Conservation (phyloP, 2,113 vertebrate genomes). For the Delphinapterus leucas region DNA sequence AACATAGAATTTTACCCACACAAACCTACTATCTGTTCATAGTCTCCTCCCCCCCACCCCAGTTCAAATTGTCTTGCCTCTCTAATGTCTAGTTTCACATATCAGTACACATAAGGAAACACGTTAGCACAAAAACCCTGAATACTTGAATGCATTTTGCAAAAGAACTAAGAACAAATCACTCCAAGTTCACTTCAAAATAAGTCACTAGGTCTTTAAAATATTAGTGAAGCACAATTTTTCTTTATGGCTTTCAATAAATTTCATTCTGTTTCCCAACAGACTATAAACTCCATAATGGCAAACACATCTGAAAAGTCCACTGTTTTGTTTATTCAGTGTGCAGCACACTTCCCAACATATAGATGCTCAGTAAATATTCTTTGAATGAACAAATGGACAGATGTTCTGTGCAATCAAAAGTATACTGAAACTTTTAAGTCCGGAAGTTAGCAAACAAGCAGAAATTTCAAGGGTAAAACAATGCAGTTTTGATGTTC, state of each 20-base stretch:
- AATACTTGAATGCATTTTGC: neutral
- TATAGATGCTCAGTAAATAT: neutral
- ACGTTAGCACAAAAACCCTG: neutral
- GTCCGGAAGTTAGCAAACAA: neutral
- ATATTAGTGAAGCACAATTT: neutral
- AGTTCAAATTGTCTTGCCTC: neutral
- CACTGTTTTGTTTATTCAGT: neutral
- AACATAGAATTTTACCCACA: neutral
- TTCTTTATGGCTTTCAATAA: neutral
- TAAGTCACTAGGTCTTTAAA: neutral
- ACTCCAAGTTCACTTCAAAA: neutral
- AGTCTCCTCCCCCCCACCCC: neutral
- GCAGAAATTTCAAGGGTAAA: neutral
- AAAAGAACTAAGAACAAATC: neutral
- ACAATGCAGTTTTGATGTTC: neutral
- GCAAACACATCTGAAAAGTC: neutral
- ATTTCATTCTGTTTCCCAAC: neutral
- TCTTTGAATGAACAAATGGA: slow-evolving; percentile 18
- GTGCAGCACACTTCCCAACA: neutral
- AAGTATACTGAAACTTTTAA: neutral
- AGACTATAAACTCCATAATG: neutral
- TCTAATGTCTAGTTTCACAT: neutral
- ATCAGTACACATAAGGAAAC: neutral
- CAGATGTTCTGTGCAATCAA: neutral
- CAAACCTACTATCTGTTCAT: neutral